These are phyloP conservation scores for Myrmecobius fasciatus DNA, from an alignment of 2,113 vertebrate species.

Conservation along the genomic window DNA sequence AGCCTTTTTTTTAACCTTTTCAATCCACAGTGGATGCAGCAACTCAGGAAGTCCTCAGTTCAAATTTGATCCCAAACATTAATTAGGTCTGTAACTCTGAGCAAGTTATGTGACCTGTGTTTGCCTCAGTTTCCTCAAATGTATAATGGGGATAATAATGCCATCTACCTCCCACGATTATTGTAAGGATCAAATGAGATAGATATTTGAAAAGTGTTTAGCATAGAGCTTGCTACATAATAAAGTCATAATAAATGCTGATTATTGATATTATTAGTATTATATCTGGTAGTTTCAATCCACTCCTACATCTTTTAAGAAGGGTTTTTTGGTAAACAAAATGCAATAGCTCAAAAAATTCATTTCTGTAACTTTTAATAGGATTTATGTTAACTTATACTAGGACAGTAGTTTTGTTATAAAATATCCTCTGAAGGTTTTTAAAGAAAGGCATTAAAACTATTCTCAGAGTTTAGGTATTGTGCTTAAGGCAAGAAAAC, in stretches of 20 bases:
- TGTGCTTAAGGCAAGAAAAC: background rate
- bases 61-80: background rate
- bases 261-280: background rate
- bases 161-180: background rate
- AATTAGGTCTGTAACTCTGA: too few species aligned
- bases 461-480: background rate
- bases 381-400: background rate
- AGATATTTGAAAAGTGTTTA: background rate
- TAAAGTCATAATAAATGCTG: background rate
- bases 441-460: background rate
- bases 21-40: background rate
- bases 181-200: background rate
- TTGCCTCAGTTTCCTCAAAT: background rate
- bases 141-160: background rate
- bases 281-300: background rate
- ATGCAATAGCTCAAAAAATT: background rate
- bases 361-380: background rate
- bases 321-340: background rate
- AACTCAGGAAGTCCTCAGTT: background rate
- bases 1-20: background rate
- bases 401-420: background rate
- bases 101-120: too few species aligned
- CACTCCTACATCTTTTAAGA: background rate
- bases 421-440: background rate
- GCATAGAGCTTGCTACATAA: background rate